phyloP scores from a whole-genome alignment of 2,888 invertebrate genomes.

The Gisinianus flammeolus region DNA sequence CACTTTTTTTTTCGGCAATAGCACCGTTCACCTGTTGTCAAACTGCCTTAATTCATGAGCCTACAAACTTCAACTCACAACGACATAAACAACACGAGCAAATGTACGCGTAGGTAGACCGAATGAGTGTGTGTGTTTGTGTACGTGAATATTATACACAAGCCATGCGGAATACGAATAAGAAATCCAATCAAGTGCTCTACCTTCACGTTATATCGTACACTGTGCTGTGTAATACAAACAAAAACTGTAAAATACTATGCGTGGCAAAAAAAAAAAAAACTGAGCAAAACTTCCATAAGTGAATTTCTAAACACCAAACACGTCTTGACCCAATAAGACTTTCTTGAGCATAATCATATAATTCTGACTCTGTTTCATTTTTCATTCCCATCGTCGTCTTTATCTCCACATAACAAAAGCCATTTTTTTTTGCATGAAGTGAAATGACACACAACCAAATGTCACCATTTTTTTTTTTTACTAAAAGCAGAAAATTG shows the following conservation, averaged over 20 bases:
- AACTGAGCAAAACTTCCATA: neutral
- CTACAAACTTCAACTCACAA: neutral
- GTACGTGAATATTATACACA: neutral
- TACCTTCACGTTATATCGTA: neutral
- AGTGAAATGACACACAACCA: neutral
- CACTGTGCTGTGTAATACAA: neutral
- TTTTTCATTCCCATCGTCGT: neutral
- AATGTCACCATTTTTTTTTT: no score
- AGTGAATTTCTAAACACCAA: neutral
- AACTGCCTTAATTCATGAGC: constrained; percentile 26
- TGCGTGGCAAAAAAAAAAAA: neutral
- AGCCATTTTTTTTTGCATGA: no score
- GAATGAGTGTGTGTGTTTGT: neutral
- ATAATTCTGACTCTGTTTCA: neutral
- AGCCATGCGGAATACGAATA: neutral
- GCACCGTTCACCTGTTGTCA: constrained; percentile 27
- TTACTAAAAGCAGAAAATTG: no score
- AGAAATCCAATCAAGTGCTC: neutral
- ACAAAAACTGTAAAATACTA: neutral
- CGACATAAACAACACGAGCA: neutral
- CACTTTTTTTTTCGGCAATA: constrained; percentile 26
- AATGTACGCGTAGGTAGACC: no score
- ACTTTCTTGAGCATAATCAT: neutral
- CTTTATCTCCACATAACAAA: no score
- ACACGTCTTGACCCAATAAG: constrained; percentile 18